Evolutionary conservation across 2,888 invertebrate species (phyloP).

Genomic region (Coecobrya sp.): DNA sequence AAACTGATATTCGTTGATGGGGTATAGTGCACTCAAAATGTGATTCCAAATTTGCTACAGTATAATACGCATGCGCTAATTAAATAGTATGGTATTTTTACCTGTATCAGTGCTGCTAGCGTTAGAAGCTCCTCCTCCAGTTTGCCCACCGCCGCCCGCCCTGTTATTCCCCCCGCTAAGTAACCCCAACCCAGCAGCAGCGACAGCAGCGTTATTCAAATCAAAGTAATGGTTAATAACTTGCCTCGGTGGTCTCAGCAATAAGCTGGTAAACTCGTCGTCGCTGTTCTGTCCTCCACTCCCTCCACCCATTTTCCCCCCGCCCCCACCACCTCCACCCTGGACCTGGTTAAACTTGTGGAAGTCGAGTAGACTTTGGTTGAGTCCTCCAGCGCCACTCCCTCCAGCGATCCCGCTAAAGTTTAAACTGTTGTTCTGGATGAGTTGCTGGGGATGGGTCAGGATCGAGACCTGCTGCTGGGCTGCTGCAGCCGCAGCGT

Average conservation of each 20-base stretch:
- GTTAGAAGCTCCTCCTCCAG: not conserved
- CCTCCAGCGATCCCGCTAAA: constrained; percentile 65
- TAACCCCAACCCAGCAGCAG: constrained; percentile 75
- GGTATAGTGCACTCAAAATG: too few species aligned
- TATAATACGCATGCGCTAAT: too few species aligned
- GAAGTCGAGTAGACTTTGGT: constrained; percentile 44
- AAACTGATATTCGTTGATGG: too few species aligned
- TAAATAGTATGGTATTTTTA: not conserved
- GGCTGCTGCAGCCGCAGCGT: not conserved
- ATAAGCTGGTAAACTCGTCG: constrained; percentile 81
- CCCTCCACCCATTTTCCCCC: too few species aligned
- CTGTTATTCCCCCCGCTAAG: constrained; percentile 61
- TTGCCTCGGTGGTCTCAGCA: constrained; percentile 81
- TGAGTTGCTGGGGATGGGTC: constrained; percentile 38
- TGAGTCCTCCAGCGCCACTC: not conserved
- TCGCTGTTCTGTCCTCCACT: constrained; percentile 42
- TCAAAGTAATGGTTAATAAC: constrained; percentile 77
- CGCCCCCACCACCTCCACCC: constrained; percentile 58
- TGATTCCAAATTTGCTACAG: too few species aligned
- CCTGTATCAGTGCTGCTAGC: constrained; percentile 34
- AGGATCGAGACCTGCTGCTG: not conserved
- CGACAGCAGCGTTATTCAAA: constrained; percentile 63
- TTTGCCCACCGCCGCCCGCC: constrained; percentile 60
- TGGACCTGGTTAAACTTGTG: constrained; percentile 61
- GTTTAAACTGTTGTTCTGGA: constrained; percentile 50